A percentile compares a stretch with the other conserved stretches of the same genome.
These are phyloP conservation scores for Spilogale gracilis DNA, from an alignment of 2,113 vertebrate species.

Conservation along the genomic window DNA sequence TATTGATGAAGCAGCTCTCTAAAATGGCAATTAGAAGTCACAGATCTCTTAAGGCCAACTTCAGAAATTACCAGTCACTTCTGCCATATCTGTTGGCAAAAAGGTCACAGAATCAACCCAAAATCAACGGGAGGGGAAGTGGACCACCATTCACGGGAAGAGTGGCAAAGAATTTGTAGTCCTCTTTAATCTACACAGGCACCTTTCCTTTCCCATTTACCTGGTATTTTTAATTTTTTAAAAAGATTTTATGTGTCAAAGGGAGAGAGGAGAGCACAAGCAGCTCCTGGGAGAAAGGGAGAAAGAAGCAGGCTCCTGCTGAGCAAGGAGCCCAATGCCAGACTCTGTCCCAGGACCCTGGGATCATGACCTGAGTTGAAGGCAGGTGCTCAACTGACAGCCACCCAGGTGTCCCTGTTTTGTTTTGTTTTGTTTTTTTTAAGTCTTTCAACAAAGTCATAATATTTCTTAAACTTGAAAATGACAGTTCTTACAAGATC, in stretches of 20 bases:
- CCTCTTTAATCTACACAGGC: not conserved
- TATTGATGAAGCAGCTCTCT: not conserved
- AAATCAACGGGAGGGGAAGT: not conserved
- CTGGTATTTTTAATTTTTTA: not conserved
- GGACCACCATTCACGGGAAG: not conserved
- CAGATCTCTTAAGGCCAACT: not conserved
- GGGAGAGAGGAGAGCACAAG: too few relatives aligned
- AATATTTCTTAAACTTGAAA: constrained; percentile 51
- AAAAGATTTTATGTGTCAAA: not conserved
- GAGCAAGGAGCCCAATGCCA: too few relatives aligned
- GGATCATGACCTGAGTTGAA: too few relatives aligned
- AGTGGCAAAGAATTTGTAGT: not conserved
- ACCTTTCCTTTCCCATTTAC: not conserved
- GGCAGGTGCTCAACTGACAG: too few relatives aligned
- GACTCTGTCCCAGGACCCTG: too few relatives aligned
- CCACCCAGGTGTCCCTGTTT: not conserved
- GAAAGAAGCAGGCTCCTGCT: not conserved
- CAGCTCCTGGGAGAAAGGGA: too few relatives aligned
- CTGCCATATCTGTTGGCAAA: not conserved
- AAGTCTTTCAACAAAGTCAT: not conserved
- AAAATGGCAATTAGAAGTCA: not conserved
- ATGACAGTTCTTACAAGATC: not conserved
- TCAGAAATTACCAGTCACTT: not conserved
- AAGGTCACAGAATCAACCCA: not conserved
- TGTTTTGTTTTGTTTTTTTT: too few relatives aligned